Percentiles rank a stretch among this genome's conserved stretches.
These are phyloP conservation scores for Eupithecia subumbrata DNA, from an alignment of 2,888 invertebrate species.

Conservation along the genomic window DNA sequence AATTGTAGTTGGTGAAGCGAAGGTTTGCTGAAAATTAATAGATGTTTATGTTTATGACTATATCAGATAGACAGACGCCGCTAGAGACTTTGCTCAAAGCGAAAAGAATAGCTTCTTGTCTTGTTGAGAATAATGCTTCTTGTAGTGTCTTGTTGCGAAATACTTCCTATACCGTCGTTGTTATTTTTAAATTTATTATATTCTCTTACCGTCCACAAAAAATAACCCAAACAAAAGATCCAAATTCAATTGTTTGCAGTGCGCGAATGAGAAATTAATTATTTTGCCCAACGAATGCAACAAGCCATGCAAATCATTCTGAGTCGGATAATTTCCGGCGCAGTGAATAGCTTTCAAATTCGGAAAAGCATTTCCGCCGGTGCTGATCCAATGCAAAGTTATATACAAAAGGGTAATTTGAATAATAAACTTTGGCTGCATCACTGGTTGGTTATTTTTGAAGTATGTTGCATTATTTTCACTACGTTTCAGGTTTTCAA, in stretches of 20 bases:
- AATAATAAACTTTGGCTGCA: slow-evolving; percentile 1
- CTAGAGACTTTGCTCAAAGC: not conserved
- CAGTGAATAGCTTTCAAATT: slow-evolving; percentile 26
- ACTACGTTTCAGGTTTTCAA: slow-evolving; percentile 9
- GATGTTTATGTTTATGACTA: not conserved
- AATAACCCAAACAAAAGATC: slow-evolving; percentile 67
- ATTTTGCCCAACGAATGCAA: slow-evolving; percentile 50
- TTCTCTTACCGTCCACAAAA: slow-evolving; percentile 59
- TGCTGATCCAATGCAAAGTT: not conserved
- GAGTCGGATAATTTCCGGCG: slow-evolving; percentile 48
- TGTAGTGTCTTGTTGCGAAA: not conserved
- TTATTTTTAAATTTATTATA: not conserved
- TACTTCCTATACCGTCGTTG: not conserved
- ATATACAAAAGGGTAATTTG: not conserved
- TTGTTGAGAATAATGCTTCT: not conserved
- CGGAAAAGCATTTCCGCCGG: slow-evolving; percentile 12
- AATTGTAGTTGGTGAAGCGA: slow-evolving; percentile 4
- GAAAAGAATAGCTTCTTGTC: not conserved
- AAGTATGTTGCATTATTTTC: slow-evolving; percentile 15
- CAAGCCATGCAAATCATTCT: slow-evolving; percentile 53
- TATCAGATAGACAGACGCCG: too few species aligned
- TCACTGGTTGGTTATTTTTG: not conserved
- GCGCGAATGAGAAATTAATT: slow-evolving; percentile 48
- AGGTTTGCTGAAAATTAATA: slow-evolving; percentile 29
- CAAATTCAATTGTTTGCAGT: slow-evolving; percentile 43